These are phyloP conservation scores for Xiphorhynchus erythropygius DNA, from an alignment of 2,797 vertebrate genomes.

Conservation along the genomic window DNA sequence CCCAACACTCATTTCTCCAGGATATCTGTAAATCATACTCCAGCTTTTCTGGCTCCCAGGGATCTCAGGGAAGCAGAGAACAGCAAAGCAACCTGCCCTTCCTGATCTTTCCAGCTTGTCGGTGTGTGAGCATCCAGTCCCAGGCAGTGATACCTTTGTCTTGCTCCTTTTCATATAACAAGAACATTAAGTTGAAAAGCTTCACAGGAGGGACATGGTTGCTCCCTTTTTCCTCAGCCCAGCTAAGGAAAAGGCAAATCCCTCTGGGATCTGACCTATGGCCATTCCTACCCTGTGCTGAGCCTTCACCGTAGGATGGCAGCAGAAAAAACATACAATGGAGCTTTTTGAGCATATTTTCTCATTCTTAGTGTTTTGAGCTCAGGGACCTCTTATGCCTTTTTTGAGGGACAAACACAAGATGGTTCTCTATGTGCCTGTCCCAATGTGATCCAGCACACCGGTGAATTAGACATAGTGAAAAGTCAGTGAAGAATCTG, in stretches of 20 bases:
- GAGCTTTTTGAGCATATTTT: background rate
- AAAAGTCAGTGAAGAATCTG: background rate
- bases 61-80: background rate
- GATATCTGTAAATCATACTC: background rate
- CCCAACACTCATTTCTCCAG: background rate
- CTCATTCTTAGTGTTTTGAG: background rate
- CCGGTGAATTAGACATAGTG: background rate
- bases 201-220: background rate
- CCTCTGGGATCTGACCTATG: background rate
- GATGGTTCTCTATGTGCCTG: accelerated
- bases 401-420: background rate
- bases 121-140: background rate
- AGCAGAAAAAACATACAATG: background rate
- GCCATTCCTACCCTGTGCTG: background rate
- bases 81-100: background rate
- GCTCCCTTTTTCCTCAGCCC: background rate
- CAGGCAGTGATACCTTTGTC: background rate
- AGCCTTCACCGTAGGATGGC: background rate
- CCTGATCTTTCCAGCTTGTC: background rate
- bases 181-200: background rate
- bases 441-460: background rate
- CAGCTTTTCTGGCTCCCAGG: background rate
- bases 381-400: accelerated
- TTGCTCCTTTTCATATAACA: background rate
- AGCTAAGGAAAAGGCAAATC: background rate